A percentile compares a stretch with the other conserved stretches of the same genome.
Evolutionary conservation across 2,797 vertebrate species (phyloP).

Genomic region (Neosilurus hyrtlii): DNA sequence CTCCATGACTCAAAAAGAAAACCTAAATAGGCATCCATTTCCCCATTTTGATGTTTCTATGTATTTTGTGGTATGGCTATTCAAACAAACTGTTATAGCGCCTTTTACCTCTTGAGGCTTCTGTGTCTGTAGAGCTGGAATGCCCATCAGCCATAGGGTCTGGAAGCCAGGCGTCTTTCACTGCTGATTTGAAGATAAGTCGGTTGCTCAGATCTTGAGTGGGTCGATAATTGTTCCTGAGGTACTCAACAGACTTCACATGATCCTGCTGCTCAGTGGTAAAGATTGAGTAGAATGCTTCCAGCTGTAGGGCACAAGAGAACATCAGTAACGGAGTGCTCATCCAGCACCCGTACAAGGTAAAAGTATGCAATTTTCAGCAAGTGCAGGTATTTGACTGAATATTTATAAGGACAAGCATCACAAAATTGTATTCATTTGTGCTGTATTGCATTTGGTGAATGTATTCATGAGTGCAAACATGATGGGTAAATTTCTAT

Average conservation of each 20-base stretch:
- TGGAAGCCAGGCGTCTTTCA: slow-evolving; percentile 91
- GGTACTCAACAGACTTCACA: slow-evolving; percentile 95
- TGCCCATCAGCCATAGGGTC: slow-evolving; percentile 79
- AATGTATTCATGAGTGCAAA: too few species aligned
- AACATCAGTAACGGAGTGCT: too few species aligned
- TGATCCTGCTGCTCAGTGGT: slow-evolving; percentile 99
- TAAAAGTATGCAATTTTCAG: too few species aligned
- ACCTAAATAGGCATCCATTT: not conserved
- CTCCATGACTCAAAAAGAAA: slow-evolving; percentile 14
- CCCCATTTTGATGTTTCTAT: not conserved
- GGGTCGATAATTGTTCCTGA: slow-evolving; percentile 95
- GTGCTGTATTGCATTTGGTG: too few species aligned
- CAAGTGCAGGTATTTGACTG: too few species aligned
- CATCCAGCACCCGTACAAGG: too few species aligned
- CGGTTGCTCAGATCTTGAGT: slow-evolving; percentile 82
- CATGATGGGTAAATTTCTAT: too few species aligned
- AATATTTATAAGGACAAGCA: too few species aligned
- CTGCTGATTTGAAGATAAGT: slow-evolving; percentile 87
- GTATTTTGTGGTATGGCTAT: not conserved
- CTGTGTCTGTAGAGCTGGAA: slow-evolving; percentile 83
- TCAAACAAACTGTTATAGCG: not conserved
- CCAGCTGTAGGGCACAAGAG: slow-evolving; percentile 76
- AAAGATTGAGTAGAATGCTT: slow-evolving; percentile 98
- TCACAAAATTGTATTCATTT: too few species aligned
- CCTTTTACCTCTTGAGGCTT: slow-evolving; percentile 88